Evolutionary conservation across 2,113 vertebrate species (phyloP), one percentile per base, ranked within the genome.

Genomic region (Centrocercus urophasianus): DNA sequence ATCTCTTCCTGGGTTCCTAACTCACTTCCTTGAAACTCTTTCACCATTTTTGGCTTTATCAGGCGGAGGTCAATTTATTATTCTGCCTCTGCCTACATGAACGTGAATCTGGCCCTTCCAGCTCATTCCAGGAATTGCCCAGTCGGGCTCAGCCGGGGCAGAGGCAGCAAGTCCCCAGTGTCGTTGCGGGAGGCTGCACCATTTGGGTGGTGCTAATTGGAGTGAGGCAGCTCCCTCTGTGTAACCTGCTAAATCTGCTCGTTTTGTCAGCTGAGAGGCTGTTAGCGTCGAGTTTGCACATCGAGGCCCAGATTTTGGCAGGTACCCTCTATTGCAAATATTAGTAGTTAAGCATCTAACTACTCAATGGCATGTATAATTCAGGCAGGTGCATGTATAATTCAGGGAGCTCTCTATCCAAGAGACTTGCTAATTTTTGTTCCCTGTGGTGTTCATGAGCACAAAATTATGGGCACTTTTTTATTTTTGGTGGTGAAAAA

Each of bases 331-430:
- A 64, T 11, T 40, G 85, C 85, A 85, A 96, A 91, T 95, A 93
- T 88, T 92, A 86, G 96, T 36, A 96, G 94, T 93, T 93, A 64
- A 76, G 87, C 78, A 85, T 77, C 78, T 91, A 95, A 81, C 82
- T 88, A 83, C 82, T 88, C 89, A 74, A 61, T 81, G 96, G 57
- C 94, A 96, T 95, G 75, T 88, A 96, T 96, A 95, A 96, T 96
- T 96, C 86, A 96, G 65, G 59, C 48, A 83, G 88, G 36, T 88
- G 77, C 82, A 96, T 96, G 48, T 88, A 96, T 96, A 94, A 94
- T 96, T 96, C 89, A 95, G 59, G 54, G 82, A 88, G 57, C 73
- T 88, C 0, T 0, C 60, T 83, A 80, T 96, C 72, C 72, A 93
- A 95, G 87, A 91, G 82, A 64, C 64, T 91, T 92, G 25, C 78